A percentile compares a stretch with the other conserved stretches of the same genome.
Evolutionary conservation across 2,888 invertebrate genomes (phyloP).

Genomic region (Ichneumoninae sp.): DNA sequence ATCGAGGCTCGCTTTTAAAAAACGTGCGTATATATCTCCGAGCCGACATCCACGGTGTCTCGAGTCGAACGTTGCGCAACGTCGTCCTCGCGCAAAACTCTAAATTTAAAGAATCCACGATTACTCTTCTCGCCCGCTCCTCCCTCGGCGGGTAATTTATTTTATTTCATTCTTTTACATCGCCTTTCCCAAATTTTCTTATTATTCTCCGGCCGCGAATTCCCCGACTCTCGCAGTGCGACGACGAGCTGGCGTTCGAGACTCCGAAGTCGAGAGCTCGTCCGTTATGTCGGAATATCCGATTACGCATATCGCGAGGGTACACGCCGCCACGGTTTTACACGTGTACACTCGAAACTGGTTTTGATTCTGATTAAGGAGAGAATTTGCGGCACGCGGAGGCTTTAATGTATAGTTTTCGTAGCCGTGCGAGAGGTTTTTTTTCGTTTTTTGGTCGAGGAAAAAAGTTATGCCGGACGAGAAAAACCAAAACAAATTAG

Average conservation of each 20-base stretch:
- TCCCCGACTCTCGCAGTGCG: background rate
- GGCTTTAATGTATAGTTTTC: constrained; percentile 44
- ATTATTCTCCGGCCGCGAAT: constrained; percentile 1
- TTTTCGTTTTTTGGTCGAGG: no score
- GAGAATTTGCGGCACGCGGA: constrained; percentile 47
- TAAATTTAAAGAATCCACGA: constrained; percentile 53
- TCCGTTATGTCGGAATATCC: constrained; percentile 70
- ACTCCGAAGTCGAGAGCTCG: constrained; percentile 41
- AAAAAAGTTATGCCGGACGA: constrained; percentile 4
- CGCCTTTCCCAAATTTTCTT: constrained; percentile 30
- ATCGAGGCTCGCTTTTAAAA: constrained; percentile 13
- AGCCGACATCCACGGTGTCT: background rate
- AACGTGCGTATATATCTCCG: background rate
- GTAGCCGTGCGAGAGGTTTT: constrained; percentile 21
- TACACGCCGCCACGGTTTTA: constrained; percentile 67
- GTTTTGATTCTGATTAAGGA: constrained; percentile 68
- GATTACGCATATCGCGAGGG: constrained; percentile 71
- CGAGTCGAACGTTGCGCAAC: constrained; percentile 62
- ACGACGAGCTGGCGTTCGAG: background rate
- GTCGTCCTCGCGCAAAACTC: constrained; percentile 52
- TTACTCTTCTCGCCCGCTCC: background rate
- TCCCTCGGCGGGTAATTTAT: background rate
- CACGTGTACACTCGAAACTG: constrained; percentile 66
- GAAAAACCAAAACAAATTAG: background rate
- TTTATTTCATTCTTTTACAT: constrained; percentile 8